These are phyloP conservation scores for Mesoclemmys tuberculata DNA, from an alignment of 2,113 vertebrate genomes.

Conservation along the genomic window DNA sequence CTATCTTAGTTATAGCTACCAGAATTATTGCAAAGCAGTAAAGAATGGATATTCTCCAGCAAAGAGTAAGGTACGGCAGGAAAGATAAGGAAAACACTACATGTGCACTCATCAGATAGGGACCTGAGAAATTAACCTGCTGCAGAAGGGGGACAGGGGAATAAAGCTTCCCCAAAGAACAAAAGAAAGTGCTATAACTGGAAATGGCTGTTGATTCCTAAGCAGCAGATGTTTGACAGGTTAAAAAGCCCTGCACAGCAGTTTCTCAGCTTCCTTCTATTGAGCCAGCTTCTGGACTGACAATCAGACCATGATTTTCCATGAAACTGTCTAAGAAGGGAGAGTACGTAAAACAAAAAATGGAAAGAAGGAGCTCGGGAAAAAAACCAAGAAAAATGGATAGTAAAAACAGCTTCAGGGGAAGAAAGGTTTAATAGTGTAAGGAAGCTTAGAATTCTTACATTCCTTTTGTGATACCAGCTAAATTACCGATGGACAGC, in stretches of 20 bases:
- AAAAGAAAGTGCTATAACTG: neutral
- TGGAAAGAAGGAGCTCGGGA: neutral
- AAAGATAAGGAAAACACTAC: neutral
- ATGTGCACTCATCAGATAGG: neutral
- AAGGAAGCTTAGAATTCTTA: neutral
- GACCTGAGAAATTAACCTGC: neutral
- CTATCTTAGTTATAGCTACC: neutral
- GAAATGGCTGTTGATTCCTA: neutral
- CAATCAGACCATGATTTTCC: slow-evolving; percentile 1
- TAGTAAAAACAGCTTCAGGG: neutral
- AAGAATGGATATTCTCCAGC: neutral
- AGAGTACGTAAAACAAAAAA: neutral
- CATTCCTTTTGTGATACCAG: neutral
- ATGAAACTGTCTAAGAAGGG: neutral
- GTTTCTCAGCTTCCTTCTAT: neutral
- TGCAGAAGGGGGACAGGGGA: neutral
- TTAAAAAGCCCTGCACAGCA: accelerated
- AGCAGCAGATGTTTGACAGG: neutral
- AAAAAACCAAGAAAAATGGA: neutral
- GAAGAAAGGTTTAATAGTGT: neutral
- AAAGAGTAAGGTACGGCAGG: neutral
- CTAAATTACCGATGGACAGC: neutral
- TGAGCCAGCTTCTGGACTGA: slow-evolving; percentile 16
- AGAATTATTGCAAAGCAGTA: neutral
- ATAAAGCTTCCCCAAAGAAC: neutral